A percentile compares a stretch with the other conserved stretches of the same genome.
Conservation (phyloP, 2,113 vertebrate genomes). For the Cheirogaleus medius region DNA sequence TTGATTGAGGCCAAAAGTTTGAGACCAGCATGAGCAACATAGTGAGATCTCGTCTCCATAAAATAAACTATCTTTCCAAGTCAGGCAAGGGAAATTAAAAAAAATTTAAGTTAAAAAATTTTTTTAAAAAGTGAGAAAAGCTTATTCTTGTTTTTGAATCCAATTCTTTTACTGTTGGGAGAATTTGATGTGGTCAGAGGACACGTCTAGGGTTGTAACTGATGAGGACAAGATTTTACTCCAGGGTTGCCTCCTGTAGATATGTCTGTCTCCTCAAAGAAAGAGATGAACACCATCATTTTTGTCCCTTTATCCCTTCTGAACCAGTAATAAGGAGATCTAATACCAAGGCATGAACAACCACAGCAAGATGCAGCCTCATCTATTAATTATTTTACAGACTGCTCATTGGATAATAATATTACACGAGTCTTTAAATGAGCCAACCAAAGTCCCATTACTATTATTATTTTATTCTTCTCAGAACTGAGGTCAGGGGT, state of each 20-base stretch:
- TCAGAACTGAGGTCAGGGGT: not conserved
- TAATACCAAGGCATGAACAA: not conserved
- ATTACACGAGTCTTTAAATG: not conserved
- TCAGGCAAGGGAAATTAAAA: too few species aligned
- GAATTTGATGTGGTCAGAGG: not conserved
- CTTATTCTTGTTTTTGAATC: not conserved
- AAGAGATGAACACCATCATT: not conserved
- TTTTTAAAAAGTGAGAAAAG: not conserved
- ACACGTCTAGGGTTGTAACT: not conserved
- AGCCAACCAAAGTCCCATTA: not conserved
- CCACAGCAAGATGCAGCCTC: not conserved
- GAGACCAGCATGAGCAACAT: too few species aligned
- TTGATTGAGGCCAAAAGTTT: too few species aligned
- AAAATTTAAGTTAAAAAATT: too few species aligned
- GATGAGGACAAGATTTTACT: not conserved
- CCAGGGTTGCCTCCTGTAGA: not conserved
- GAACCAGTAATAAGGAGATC: not conserved
- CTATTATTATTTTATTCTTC: not conserved
- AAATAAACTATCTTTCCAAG: too few species aligned
- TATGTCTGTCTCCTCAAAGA: not conserved
- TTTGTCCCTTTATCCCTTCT: not conserved
- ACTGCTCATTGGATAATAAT: not conserved
- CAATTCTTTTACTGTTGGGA: not conserved
- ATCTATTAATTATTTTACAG: not conserved
- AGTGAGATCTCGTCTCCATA: too few species aligned